phyloP scores from a whole-genome alignment of 2,888 invertebrate species.

The Clivina fossor region DNA sequence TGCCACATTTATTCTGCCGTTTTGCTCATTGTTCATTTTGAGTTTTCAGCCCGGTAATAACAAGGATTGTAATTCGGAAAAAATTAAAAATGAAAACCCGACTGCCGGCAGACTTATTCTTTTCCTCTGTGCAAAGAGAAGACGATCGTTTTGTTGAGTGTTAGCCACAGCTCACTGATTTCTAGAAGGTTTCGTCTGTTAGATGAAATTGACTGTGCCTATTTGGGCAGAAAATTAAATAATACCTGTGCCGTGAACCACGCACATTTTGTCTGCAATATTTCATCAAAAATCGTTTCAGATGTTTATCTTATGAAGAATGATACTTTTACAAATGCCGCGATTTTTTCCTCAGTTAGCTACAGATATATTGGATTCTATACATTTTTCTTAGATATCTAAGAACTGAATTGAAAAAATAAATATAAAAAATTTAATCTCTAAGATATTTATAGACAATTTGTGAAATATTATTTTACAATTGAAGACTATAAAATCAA shows the following conservation, averaged over 20 bases:
- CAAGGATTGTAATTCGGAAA: constrained; percentile 20
- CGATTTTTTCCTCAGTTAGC: too few relatives aligned
- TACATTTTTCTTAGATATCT: too few relatives aligned
- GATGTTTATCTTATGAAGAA: constrained; percentile 27
- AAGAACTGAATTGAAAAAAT: too few relatives aligned
- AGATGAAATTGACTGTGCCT: constrained; percentile 40
- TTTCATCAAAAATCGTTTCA: constrained; percentile 27
- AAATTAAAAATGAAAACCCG: background rate
- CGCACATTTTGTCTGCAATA: constrained; percentile 19
- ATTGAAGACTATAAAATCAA: too few relatives aligned
- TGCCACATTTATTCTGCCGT: constrained; percentile 11
- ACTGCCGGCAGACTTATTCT: constrained; percentile 6
- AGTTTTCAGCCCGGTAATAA: constrained; percentile 6
- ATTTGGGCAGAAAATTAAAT: constrained; percentile 53
- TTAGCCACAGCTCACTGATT: constrained; percentile 14
- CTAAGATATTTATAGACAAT: too few relatives aligned
- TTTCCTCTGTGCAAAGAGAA: background rate
- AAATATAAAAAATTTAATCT: too few relatives aligned
- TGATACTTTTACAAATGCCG: too few relatives aligned
- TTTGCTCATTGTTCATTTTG: constrained; percentile 22
- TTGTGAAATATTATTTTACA: too few relatives aligned
- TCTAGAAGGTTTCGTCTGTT: background rate
- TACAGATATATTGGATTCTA: too few relatives aligned
- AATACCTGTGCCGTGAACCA: constrained; percentile 42
- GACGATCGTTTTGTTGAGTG: constrained; percentile 14